Evolutionary conservation across 2,797 vertebrate species (phyloP).

Genomic region (Paratrypauchen microcephalus): DNA sequence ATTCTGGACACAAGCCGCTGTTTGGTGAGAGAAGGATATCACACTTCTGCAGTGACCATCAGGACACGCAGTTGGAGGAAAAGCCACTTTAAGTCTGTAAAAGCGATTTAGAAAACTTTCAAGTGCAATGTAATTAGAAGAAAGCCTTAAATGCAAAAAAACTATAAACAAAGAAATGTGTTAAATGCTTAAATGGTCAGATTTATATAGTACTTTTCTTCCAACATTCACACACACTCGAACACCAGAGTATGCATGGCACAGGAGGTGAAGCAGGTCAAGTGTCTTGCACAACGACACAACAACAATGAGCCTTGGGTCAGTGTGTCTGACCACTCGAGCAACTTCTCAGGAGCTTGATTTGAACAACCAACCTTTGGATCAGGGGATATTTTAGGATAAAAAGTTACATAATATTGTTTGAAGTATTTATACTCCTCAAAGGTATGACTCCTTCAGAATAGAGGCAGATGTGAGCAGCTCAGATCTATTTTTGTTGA

Average conservation of each 20-base stretch:
- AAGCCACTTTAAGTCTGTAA: not conserved
- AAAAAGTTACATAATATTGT: slow-evolving; percentile 8
- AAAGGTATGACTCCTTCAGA: slow-evolving; percentile 7
- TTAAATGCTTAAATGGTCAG: not conserved
- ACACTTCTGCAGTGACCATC: slow-evolving; percentile 47
- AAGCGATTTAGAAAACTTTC: not conserved
- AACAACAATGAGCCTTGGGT: too few species aligned
- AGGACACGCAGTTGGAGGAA: slow-evolving; percentile 37
- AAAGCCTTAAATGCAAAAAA: not conserved
- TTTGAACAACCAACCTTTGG: not conserved
- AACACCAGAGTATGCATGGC: too few species aligned
- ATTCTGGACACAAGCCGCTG: slow-evolving; percentile 47
- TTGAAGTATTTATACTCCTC: slow-evolving; percentile 5
- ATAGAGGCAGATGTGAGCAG: not conserved
- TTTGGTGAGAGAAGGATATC: slow-evolving; percentile 46
- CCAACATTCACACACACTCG: too few species aligned
- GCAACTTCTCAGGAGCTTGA: not conserved
- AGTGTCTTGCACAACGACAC: too few species aligned
- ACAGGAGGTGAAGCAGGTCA: too few species aligned
- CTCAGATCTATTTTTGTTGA: slow-evolving; percentile 2
- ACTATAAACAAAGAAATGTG: not conserved
- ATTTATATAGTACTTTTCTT: too few species aligned
- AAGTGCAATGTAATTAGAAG: not conserved
- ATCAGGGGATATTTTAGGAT: not conserved
- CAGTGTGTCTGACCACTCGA: too few species aligned